Evolutionary conservation across 2,888 invertebrate genomes (phyloP).

Genomic region (Sycophila texana): DNA sequence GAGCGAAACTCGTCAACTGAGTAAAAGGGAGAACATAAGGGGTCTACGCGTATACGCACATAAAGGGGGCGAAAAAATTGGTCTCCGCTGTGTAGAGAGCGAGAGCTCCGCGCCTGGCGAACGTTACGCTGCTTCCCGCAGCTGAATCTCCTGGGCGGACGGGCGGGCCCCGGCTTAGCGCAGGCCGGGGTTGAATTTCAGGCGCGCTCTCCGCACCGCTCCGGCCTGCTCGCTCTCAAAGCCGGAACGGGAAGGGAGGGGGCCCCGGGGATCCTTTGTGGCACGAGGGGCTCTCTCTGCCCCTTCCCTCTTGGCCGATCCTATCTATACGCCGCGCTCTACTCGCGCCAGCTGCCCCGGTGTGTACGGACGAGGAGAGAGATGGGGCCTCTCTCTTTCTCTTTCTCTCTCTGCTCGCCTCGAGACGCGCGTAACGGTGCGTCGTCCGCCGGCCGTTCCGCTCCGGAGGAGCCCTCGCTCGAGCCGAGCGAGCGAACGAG

Average conservation of each 20-base stretch:
- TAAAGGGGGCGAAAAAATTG: neutral
- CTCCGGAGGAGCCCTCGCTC: constrained; percentile 8
- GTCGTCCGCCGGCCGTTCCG: constrained; percentile 44
- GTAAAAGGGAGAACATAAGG: too few relatives aligned
- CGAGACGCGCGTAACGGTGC: constrained; percentile 47
- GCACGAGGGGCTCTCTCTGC: constrained; percentile 20
- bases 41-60: too few relatives aligned
- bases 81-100: neutral
- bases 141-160: constrained; percentile 12
- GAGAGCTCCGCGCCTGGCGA: neutral
- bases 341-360: neutral
- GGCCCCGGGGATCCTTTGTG: constrained; percentile 32
- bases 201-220: neutral
- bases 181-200: constrained; percentile 38
- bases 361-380: too few relatives aligned
- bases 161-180: constrained; percentile 16
- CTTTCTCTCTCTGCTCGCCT: constrained; percentile 18
- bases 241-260: constrained; percentile 13
- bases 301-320: constrained; percentile 11
- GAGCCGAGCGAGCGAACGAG: neutral
- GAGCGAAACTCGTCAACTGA: too few relatives aligned
- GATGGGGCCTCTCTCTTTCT: constrained; percentile 3
- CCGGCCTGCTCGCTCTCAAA: constrained; percentile 6
- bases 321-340: constrained; percentile 16
- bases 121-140: neutral